Evolutionary conservation across 2,888 invertebrate species (phyloP).

Genomic region (Lycaena phlaeas): DNA sequence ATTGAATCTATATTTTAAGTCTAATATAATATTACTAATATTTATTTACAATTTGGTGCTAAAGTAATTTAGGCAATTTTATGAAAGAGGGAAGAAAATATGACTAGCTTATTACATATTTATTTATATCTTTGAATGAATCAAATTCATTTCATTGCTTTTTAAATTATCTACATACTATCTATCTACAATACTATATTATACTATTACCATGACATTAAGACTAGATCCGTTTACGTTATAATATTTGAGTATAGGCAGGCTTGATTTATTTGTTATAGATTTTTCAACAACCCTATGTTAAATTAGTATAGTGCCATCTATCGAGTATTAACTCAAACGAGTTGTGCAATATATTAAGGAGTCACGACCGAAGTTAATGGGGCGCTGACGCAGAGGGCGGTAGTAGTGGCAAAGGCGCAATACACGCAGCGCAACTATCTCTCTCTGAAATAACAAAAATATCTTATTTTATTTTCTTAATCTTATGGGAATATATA

Average conservation of each 20-base stretch:
- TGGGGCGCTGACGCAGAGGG: constrained; percentile 55
- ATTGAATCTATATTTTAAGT: too few species aligned
- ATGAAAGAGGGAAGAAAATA: background rate
- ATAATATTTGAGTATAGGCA: too few species aligned
- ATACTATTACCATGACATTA: too few species aligned
- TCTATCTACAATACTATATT: constrained; percentile 14
- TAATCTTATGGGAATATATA: too few species aligned
- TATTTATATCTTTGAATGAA: constrained; percentile 24
- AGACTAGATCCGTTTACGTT: too few species aligned
- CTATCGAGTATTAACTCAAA: constrained; percentile 15
- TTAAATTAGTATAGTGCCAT: too few species aligned
- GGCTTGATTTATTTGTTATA: too few species aligned
- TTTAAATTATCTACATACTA: constrained; percentile 21
- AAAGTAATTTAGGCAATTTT: background rate
- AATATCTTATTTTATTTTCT: background rate
- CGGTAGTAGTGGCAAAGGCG: constrained; percentile 51
- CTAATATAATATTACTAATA: constrained; percentile 2
- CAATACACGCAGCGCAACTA: constrained; percentile 55
- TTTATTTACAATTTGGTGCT: constrained; percentile 3
- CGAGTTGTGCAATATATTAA: constrained; percentile 12
- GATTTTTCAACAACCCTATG: too few species aligned
- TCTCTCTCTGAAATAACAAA: constrained; percentile 44
- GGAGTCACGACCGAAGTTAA: constrained; percentile 26
- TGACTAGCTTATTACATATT: background rate
- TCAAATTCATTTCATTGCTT: constrained; percentile 40